Evolutionary conservation across 1,140 invertebrate species (phyloP).

Genomic region (Drosophila kanapiae): DNA sequence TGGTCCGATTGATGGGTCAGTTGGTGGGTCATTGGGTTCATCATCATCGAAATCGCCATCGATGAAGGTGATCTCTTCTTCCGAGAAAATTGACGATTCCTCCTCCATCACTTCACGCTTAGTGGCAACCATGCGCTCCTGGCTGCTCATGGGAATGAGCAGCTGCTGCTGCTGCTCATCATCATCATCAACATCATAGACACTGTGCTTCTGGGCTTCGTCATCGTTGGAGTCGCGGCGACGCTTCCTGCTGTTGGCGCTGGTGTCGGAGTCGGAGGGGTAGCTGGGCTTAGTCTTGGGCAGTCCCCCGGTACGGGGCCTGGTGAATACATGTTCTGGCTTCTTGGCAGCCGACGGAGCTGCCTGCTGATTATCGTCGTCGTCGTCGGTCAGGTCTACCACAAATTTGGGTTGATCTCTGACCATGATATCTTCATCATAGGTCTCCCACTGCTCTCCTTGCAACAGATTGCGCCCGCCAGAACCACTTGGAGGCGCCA

Average conservation of each 20-base stretch:
- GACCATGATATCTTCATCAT: constrained; percentile 56
- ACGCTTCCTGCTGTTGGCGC: neutral
- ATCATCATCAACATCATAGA: neutral
- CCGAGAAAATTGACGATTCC: constrained; percentile 36
- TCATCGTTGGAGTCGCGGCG: neutral
- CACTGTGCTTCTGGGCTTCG: too few species aligned
- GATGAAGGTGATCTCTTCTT: constrained; percentile 77
- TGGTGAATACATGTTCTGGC: too few species aligned
- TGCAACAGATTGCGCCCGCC: too few species aligned
- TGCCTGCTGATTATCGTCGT: constrained; percentile 11
- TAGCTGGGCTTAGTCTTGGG: neutral
- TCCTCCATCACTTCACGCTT: constrained; percentile 80
- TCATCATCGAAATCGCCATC: constrained; percentile 80
- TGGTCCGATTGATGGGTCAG: constrained; percentile 37
- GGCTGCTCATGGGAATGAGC: constrained; percentile 26
- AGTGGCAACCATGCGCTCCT: constrained; percentile 57
- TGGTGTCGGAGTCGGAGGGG: too few species aligned
- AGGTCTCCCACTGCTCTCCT: constrained; percentile 34
- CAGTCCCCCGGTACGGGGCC: too few species aligned
- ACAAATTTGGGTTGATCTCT: neutral
- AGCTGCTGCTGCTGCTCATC: neutral
- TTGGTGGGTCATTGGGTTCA: constrained; percentile 23
- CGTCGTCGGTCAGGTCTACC: constrained; percentile 44
- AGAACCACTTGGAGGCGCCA: too few species aligned
- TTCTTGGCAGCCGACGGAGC: neutral